A percentile compares a stretch with the other conserved stretches of the same genome.
Conservation (phyloP, 2,113 vertebrate genomes). For the Apteryx owenii region DNA sequence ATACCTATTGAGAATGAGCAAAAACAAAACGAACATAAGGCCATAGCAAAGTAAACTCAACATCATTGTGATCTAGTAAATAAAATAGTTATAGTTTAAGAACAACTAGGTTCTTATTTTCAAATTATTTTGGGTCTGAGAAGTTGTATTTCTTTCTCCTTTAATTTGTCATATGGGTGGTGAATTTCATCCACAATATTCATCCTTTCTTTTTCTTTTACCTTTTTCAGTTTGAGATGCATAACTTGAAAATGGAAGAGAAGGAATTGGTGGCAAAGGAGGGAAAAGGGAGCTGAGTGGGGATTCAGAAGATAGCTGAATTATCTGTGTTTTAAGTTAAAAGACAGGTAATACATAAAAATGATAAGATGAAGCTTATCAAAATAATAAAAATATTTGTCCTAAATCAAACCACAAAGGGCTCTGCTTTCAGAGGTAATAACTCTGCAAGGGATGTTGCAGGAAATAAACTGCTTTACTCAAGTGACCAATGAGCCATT, state of each 20-base stretch:
- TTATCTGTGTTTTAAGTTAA: not conserved
- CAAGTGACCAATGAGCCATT: not conserved
- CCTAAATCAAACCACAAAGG: not conserved
- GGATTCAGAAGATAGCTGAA: not conserved
- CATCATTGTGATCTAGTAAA: not conserved
- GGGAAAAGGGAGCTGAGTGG: not conserved
- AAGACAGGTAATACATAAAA: not conserved
- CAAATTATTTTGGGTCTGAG: not conserved
- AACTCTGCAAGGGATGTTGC: not conserved
- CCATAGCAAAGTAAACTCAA: not conserved
- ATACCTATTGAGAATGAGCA: constrained; percentile 14
- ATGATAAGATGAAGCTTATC: not conserved
- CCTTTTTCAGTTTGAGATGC: not conserved
- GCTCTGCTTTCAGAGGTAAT: not conserved
- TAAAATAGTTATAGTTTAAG: constrained; percentile 9
- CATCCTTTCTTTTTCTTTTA: not conserved
- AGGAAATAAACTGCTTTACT: constrained; percentile 1
- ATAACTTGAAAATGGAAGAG: not conserved
- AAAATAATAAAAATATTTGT: not conserved
- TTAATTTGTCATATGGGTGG: not conserved
- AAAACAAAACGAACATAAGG: not conserved
- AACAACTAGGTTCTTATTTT: not conserved
- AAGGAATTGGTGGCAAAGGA: not conserved
- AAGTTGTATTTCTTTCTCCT: not conserved
- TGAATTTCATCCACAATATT: not conserved